A percentile compares a stretch with the other conserved stretches of the same genome.
phyloP scores from a whole-genome alignment of 1,140 invertebrate genomes.

The Helicoverpa zea region DNA sequence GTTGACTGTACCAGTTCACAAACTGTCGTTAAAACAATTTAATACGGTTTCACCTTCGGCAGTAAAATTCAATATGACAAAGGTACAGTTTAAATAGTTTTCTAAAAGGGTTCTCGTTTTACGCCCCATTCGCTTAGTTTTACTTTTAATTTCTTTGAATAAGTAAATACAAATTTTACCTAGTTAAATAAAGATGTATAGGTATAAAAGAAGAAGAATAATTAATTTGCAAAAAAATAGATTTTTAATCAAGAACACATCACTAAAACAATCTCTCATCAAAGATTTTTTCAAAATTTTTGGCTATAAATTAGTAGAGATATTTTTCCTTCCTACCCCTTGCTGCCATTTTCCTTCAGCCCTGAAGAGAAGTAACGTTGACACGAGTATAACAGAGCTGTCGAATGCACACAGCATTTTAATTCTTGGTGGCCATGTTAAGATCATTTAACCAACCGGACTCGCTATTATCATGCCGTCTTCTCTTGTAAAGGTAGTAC shows the following conservation, averaged over 20 bases:
- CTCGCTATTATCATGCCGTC: no score
- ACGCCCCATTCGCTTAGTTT: not conserved
- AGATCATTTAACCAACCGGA: no score
- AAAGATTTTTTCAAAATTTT: no score
- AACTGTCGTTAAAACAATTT: constrained; percentile 33
- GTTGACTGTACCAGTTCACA: constrained; percentile 10
- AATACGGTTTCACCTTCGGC: constrained; percentile 11
- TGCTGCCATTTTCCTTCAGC: not conserved
- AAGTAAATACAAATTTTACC: constrained; percentile 9
- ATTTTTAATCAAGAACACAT: no score
- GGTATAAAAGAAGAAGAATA: no score
- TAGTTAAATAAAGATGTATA: no score
- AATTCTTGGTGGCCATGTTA: not conserved
- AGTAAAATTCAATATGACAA: constrained; percentile 23
- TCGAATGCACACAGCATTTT: constrained; percentile 38
- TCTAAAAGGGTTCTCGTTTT: constrained; percentile 13
- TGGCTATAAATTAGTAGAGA: no score
- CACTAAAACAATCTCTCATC: no score
- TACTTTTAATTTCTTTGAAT: constrained; percentile 7
- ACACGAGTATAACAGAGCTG: constrained; percentile 17
- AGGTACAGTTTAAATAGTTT: constrained; percentile 26
- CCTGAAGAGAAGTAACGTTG: not conserved
- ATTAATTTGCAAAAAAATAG: no score
- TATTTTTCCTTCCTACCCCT: no score
- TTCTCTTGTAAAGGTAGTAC: no score